Percentiles rank a stretch among this genome's conserved stretches.
These are phyloP conservation scores for Pao palembangensis DNA, from an alignment of 2,113 vertebrate genomes.

Conservation along the genomic window DNA sequence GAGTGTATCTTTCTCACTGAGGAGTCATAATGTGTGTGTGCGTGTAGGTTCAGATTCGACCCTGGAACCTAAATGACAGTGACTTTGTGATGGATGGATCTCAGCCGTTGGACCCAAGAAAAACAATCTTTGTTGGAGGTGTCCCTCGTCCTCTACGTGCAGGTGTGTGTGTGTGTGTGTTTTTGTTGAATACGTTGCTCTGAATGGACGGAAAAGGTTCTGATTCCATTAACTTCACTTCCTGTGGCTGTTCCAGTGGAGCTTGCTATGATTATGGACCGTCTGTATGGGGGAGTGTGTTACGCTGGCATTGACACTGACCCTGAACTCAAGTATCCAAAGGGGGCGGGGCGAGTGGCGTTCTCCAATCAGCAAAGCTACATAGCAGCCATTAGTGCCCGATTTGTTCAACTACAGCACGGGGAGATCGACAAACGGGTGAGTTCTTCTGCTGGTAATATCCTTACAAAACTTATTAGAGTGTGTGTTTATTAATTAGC, in stretches of 20 bases:
- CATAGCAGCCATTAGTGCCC: slow-evolving; percentile 99
- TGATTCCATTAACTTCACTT: neutral
- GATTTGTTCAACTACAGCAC: slow-evolving; percentile 99
- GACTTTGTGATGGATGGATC: slow-evolving; percentile 99
- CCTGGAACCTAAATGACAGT: slow-evolving; percentile 99
- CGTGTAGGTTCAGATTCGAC: slow-evolving; percentile 92
- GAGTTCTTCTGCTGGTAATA: slow-evolving; percentile 50
- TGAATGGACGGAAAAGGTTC: neutral
- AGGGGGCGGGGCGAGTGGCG: slow-evolving; percentile 95
- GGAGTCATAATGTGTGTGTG: neutral
- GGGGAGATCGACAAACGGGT: slow-evolving; percentile 99
- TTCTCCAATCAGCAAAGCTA: slow-evolving; percentile 99
- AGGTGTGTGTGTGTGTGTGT: slow-evolving; percentile 70
- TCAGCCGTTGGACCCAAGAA: slow-evolving; percentile 95
- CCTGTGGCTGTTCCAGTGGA: slow-evolving; percentile 79
- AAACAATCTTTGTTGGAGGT: slow-evolving; percentile 98
- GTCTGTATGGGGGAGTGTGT: slow-evolving; percentile 97
- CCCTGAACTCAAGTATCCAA: slow-evolving; percentile 98
- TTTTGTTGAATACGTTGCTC: neutral
- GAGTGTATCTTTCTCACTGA: neutral
- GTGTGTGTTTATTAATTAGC: too few species aligned
- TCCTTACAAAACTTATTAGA: too few species aligned
- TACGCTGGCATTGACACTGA: slow-evolving; percentile 99
- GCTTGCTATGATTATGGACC: slow-evolving; percentile 99
- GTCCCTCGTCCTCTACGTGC: slow-evolving; percentile 96